Evolutionary conservation across 2,797 vertebrate genomes (phyloP).

Genomic region (Vespertilio murinus): DNA sequence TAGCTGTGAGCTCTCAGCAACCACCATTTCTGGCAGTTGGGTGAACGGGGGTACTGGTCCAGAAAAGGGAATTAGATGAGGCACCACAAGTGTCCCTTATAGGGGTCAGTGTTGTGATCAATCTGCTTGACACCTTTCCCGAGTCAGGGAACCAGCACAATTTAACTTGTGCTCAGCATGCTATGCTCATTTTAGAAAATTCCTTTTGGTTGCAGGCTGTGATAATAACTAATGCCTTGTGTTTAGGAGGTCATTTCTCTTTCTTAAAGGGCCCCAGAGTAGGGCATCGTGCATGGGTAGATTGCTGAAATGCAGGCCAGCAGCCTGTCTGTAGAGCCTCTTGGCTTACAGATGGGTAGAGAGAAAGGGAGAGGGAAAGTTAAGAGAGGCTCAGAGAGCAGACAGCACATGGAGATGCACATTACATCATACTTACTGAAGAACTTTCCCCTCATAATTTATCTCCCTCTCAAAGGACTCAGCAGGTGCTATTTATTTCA

Average conservation of each 20-base stretch:
- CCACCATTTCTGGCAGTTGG: not conserved
- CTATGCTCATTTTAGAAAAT: constrained; percentile 46
- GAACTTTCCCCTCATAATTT: constrained; percentile 40
- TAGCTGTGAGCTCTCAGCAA: constrained; percentile 23
- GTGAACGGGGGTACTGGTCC: not conserved
- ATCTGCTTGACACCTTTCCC: not conserved
- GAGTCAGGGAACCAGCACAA: not conserved
- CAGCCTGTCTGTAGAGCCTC: not conserved
- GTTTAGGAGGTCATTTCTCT: not conserved
- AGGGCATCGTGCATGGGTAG: not conserved
- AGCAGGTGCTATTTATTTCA: constrained; percentile 55
- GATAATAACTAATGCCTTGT: not conserved
- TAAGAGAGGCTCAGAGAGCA: not conserved
- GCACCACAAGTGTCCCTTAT: not conserved
- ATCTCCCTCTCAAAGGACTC: constrained; percentile 23
- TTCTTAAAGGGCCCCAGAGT: not conserved
- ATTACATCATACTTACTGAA: constrained; percentile 14
- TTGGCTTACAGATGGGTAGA: not conserved
- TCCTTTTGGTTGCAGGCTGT: constrained; percentile 6
- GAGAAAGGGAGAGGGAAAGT: not conserved
- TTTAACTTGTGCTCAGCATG: not conserved
- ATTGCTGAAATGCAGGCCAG: constrained; percentile 2
- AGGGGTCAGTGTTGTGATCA: not conserved
- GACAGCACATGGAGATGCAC: not conserved
- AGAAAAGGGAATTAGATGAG: not conserved